Evolutionary conservation across 2,888 invertebrate species (phyloP), one percentile per base, ranked within the genome.

Genomic region (Melieria crassipennis): DNA sequence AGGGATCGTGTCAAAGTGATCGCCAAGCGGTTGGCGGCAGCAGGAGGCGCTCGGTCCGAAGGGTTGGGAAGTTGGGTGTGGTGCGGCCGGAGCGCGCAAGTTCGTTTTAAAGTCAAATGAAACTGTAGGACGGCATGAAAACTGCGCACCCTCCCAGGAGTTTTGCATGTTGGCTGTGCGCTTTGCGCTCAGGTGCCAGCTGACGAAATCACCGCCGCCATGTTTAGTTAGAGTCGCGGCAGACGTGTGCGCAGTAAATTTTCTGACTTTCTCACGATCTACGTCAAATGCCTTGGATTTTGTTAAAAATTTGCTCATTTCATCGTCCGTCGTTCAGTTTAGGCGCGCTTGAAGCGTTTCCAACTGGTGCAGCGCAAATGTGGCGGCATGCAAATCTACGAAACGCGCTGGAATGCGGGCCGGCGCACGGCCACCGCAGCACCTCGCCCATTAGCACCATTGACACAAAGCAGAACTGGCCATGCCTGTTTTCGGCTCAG

Each of bases 331-430:
- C 30, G 30, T 30, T 30, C 30, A 30, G 30, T 30, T 30, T 30
- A 30, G 30, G 30, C 30, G 30, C 30, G 30, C 30, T 30, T 30
- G 30, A 60, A 61, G 9, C 13, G 61, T 61, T 61, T 56, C 11
- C 7, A 46, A 56, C 46, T 65, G 58, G 58, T 67, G 47, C 66
- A 48, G 45, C 55, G 55, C 6, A 16, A 9, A 55, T 45, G 45
- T 65, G 43, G 52, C 55, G 64, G 64, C 64, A 65, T 65, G 64
- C 52, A 67, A 67, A 61, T 67, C 67, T 67, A 16, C 52, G 60
- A 52, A 30, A 60, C 67, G 60, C 60, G 4, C 52, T n/a, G 67
- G 67, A 67, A 67, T 67, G 67, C 52, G 50, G 52, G 61, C 50
- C 43, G 52, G 67, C 46, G 52, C 45, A 16, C 16, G 16, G 16